Evolutionary conservation across 1,140 invertebrate species (phyloP), one percentile per base, ranked within the genome.

Genomic region (Sinonovacula constricta): DNA sequence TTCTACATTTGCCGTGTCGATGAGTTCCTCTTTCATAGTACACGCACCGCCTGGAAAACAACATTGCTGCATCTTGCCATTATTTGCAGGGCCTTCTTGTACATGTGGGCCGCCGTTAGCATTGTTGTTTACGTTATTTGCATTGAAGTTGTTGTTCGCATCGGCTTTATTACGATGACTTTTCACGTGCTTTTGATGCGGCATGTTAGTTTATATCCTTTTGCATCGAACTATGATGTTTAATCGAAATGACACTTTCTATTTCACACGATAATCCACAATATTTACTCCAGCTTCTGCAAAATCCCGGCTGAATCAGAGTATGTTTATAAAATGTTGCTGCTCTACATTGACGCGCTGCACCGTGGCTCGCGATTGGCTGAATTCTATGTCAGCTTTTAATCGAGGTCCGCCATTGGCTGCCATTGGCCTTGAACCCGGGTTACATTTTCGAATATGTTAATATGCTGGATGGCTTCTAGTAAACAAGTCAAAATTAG

Each of bases 1-100:
- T 39, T 94, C 93, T 31, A 96, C 92, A 75, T 97, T 94, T 82
- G 95, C 94, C 15, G 94, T 85, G 34, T 93, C 92, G 54, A 96
- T 96, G 0, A 93, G 88, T 76, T 92, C 88, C 53, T 91, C 91
- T 2, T 93, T 93, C 2, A 56, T 74, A 22, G 70, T 60, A 66
- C 88, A 89, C n/a, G n/a, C n/a, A 1, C 78, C 69, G 3, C 81
- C 65, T 15, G 88, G 88, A n/a, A 85, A 68, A 81, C 87, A 88
- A 82, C 88, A 89, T 39, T 70, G 57, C n/a, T 67, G 81, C 30
- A 79, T 79, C 53, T 84, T 81, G 57, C 77, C 81, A 57, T 74
- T 72, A n/a, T n/a, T n/a, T n/a, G n/a, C n/a, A n/a, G n/a, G n/a
- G n/a, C n/a, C n/a, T 18, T 18, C 7, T 57, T 82, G 69, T 28